A percentile compares a stretch with the other conserved stretches of the same genome.
These are phyloP conservation scores for Rhodophaea formosa DNA, from an alignment of 2,888 invertebrate species.

Conservation along the genomic window DNA sequence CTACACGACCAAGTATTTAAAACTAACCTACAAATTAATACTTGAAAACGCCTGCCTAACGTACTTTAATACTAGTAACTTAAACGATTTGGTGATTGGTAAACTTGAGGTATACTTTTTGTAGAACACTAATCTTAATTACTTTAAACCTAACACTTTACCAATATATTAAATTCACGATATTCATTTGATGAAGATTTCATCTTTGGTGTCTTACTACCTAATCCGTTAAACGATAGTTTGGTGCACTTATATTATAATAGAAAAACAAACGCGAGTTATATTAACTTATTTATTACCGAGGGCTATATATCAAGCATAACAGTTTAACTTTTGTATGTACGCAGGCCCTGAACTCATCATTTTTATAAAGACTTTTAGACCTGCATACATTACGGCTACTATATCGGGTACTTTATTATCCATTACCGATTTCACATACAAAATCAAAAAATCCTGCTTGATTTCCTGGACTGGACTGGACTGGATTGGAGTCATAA, in stretches of 20 bases:
- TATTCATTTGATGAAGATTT: slow-evolving; percentile 77
- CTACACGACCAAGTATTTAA: slow-evolving; percentile 36
- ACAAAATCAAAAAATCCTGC: too few relatives aligned
- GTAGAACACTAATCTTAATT: slow-evolving; percentile 42
- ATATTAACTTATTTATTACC: slow-evolving; percentile 9
- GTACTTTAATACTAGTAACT: slow-evolving; percentile 55
- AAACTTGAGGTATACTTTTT: slow-evolving; percentile 77
- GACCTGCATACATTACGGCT: too few relatives aligned
- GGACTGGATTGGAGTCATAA: too few relatives aligned
- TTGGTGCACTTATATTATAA: slow-evolving; percentile 53
- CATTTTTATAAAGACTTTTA: too few relatives aligned
- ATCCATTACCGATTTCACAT: too few relatives aligned
- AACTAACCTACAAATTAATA: slow-evolving; percentile 56
- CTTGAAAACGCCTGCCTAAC: slow-evolving; percentile 50
- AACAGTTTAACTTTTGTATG: too few relatives aligned
- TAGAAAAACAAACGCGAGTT: slow-evolving; percentile 15
- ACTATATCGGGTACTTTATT: too few relatives aligned
- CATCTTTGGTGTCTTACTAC: slow-evolving; percentile 73
- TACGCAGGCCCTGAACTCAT: too few relatives aligned
- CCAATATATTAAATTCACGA: slow-evolving; percentile 64
- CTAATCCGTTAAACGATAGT: slow-evolving; percentile 65
- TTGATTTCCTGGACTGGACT: too few relatives aligned
- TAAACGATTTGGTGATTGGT: slow-evolving; percentile 77
- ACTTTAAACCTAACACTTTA: slow-evolving; percentile 38
- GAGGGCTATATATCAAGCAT: too few relatives aligned